A percentile compares a stretch with the other conserved stretches of the same genome.
phyloP scores from a whole-genome alignment of 2,113 vertebrate species.

The Cercocebus atys region DNA sequence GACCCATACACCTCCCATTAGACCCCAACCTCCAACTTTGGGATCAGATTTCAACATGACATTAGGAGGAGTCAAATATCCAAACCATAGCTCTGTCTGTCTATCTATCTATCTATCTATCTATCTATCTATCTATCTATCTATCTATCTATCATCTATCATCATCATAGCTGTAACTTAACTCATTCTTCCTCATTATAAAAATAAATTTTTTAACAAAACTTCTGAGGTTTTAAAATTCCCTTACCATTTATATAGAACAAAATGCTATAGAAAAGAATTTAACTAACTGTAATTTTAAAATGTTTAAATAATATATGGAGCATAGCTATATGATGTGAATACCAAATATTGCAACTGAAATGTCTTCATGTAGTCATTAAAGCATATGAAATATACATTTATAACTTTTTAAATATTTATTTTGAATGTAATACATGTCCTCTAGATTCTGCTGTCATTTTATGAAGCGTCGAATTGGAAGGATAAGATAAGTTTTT shows the following conservation, averaged over 20 bases:
- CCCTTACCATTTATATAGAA: not conserved
- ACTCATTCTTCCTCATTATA: not conserved
- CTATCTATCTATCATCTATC: not conserved
- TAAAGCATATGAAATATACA: conserved; percentile 62
- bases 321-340: not conserved
- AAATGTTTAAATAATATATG: conserved; percentile 57
- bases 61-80: not conserved
- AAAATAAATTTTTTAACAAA: not conserved
- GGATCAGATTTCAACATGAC: not conserved
- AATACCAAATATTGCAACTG: conserved; percentile 29
- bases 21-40: not conserved
- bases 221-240: not conserved
- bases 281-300: conserved; percentile 49
- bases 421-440: conserved; percentile 45
- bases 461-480: not conserved
- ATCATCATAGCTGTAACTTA: not conserved
- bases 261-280: conserved; percentile 23
- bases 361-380: conserved; percentile 45
- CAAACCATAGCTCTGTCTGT: not conserved
- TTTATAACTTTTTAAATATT: conserved; percentile 50
- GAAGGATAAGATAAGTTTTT: not conserved
- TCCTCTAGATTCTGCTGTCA: not conserved
- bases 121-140: not conserved
- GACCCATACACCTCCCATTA: not conserved
- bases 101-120: not conserved